Conservation (phyloP, 1,140 invertebrate genomes). For the Homarus americanus region DNA sequence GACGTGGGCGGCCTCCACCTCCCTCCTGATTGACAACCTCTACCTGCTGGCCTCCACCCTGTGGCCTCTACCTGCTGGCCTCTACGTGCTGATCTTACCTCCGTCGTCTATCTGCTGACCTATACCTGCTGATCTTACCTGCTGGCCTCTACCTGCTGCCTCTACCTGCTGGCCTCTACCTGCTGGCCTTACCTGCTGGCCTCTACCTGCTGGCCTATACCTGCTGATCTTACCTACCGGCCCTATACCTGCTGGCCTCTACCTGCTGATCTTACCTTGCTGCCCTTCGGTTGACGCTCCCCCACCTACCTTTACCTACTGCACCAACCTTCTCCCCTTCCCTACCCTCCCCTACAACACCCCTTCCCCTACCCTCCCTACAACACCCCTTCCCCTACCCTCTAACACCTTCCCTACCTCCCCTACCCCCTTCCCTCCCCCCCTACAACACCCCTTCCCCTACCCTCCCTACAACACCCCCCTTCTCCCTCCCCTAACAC, state of each 20-base stretch:
- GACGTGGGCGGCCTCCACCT: constrained; percentile 25
- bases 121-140: background rate
- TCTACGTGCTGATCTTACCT: background rate
- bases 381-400: background rate
- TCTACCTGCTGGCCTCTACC: background rate
- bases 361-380: too few relatives aligned
- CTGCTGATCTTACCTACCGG: background rate
- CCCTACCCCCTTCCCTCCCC: too few relatives aligned
- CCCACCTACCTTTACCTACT: background rate
- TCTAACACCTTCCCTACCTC: too few relatives aligned
- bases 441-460: too few relatives aligned
- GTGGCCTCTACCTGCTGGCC: background rate
- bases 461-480: too few relatives aligned
- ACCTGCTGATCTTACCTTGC: background rate
- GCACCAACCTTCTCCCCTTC: background rate
- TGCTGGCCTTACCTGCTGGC: background rate
- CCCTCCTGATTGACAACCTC: constrained; percentile 41
- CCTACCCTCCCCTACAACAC: background rate
- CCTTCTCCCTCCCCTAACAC: too few relatives aligned
- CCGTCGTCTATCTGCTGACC: background rate
- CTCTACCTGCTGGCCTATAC: background rate
- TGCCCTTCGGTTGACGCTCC: background rate
- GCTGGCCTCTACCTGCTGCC: background rate
- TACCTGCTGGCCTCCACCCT: background rate
- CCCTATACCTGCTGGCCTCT: background rate